Evolutionary conservation across 2,888 invertebrate species (phyloP).

Genomic region (Rapana venosa): DNA sequence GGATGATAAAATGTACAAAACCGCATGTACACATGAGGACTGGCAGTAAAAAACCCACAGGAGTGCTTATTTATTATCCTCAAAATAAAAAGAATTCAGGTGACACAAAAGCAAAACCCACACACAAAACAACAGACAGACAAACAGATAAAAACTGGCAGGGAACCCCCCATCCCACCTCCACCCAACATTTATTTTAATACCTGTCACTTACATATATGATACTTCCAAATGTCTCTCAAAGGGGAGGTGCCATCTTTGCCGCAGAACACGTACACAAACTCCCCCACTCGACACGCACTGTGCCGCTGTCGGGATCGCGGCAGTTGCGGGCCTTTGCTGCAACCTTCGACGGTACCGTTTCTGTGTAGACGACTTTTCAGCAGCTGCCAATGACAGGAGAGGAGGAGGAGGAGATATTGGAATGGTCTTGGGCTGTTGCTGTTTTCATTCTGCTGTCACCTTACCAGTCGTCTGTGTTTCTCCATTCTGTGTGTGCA

Average conservation of each 20-base stretch:
- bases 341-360: background rate
- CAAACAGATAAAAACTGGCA: background rate
- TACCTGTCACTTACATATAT: conserved; percentile 60
- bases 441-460: background rate
- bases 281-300: conserved; percentile 85
- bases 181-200: background rate
- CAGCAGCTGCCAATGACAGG: conserved; percentile 22
- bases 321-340: conserved; percentile 76
- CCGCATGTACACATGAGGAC: too few relatives aligned
- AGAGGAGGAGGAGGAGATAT: background rate
- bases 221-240: conserved; percentile 89
- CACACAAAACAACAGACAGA: background rate
- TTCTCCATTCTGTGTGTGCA: conserved; percentile 9
- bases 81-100: background rate
- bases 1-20: too few relatives aligned
- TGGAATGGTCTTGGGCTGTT: background rate
- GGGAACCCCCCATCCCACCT: too few relatives aligned
- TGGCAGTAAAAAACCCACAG: too few relatives aligned
- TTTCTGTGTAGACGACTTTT: background rate
- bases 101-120: background rate
- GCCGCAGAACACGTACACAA: conserved; percentile 90
- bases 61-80: background rate
- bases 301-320: conserved; percentile 90
- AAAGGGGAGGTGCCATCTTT: conserved; percentile 89
- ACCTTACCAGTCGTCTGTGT: background rate